These are phyloP conservation scores for Xylota sylvarum DNA, from an alignment of 2,888 invertebrate genomes.

Conservation along the genomic window DNA sequence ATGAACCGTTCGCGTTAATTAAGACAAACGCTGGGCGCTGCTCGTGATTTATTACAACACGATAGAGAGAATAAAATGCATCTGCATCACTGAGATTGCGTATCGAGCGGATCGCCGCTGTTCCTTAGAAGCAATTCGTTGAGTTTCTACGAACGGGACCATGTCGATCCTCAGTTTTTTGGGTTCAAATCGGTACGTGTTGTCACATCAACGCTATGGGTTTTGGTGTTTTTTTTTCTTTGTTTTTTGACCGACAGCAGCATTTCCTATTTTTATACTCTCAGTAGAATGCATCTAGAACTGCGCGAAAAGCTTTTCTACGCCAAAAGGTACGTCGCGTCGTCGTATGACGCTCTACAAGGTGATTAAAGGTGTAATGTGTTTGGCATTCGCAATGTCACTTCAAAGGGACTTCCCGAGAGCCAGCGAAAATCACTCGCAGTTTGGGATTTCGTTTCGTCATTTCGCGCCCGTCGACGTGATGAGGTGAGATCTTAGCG, in stretches of 20 bases:
- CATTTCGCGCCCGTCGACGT: constrained; percentile 69
- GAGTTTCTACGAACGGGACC: constrained; percentile 24
- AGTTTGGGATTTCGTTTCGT: constrained; percentile 68
- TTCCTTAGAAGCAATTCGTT: constrained; percentile 39
- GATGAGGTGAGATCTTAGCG: constrained; percentile 77
- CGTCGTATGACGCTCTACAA: constrained; percentile 56
- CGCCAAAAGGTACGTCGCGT: constrained; percentile 30
- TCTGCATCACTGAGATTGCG: constrained; percentile 71
- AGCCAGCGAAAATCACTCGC: constrained; percentile 32
- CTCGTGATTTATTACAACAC: constrained; percentile 70
- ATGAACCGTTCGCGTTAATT: constrained; percentile 75
- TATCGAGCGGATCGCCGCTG: constrained; percentile 74
- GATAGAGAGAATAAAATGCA: constrained; percentile 70
- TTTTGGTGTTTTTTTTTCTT: no score
- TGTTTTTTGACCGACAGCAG: no score
- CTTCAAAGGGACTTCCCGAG: constrained; percentile 61
- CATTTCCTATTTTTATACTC: constrained; percentile 54
- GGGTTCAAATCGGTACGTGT: constrained; percentile 74
- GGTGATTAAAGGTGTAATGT: constrained; percentile 76
- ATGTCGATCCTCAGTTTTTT: constrained; percentile 47
- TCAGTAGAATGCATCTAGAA: constrained; percentile 4
- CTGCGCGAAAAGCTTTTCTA: constrained; percentile 62
- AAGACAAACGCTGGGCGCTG: constrained; percentile 75
- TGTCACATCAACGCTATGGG: constrained; percentile 74
- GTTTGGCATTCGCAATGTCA: constrained; percentile 72